These are phyloP conservation scores for Bombus consobrinus DNA, from an alignment of 1,140 invertebrate species.

Conservation along the genomic window DNA sequence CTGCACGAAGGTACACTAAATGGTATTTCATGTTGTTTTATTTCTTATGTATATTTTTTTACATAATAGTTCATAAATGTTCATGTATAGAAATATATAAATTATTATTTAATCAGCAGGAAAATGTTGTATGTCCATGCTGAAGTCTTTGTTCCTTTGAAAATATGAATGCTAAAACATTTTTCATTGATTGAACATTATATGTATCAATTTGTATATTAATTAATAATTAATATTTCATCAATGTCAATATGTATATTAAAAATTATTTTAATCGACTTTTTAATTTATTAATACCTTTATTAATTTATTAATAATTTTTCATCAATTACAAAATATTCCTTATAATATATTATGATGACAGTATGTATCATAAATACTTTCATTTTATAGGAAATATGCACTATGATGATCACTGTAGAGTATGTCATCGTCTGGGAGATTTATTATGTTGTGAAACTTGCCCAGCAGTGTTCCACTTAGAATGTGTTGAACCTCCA, in stretches of 20 bases:
- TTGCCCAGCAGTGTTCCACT: constrained; percentile 97
- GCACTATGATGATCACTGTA: constrained; percentile 97
- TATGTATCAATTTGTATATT: background rate
- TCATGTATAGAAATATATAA: too few relatives aligned
- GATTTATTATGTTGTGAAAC: constrained; percentile 98
- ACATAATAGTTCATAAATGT: background rate
- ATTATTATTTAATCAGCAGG: constrained; percentile 45
- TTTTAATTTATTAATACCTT: background rate
- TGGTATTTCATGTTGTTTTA: constrained; percentile 40
- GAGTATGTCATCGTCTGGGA: constrained; percentile 96
- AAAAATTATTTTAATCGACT: background rate
- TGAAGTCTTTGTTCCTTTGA: constrained; percentile 18
- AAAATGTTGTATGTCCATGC: constrained; percentile 53
- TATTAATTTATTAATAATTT: background rate
- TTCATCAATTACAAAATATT: background rate
- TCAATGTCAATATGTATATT: background rate
- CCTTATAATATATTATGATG: background rate
- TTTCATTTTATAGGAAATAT: constrained; percentile 88
- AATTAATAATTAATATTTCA: background rate
- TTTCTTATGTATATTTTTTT: constrained; percentile 1
- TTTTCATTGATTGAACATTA: background rate
- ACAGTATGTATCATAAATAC: background rate
- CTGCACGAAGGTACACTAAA: constrained; percentile 92
- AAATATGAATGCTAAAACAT: background rate
- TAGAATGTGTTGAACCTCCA: constrained; percentile 97